Base-by-base conservation (phyloP, 2,113 vertebrate genomes). In the Tupaia tana region DNA sequence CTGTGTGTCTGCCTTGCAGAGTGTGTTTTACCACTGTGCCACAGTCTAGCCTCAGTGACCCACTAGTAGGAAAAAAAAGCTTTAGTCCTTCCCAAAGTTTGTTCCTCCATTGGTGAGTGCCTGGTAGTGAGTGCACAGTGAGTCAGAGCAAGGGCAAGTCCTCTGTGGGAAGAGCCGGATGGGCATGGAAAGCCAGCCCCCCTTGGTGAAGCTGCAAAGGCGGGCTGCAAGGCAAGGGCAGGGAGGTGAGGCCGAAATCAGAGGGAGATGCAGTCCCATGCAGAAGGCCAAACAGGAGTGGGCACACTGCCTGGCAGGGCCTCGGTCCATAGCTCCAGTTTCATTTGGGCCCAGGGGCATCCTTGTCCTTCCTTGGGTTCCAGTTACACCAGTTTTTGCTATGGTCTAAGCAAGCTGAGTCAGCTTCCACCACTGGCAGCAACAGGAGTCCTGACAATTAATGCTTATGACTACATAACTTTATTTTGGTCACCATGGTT, bases 261-360 rank as follows among this genome's bases (percentile, higher is more conserved):
- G 80, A 63, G 58, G 66, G 54, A 83, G 63, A 16, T 1, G 0
- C 88, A 80, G 27, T 25, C 15, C 27, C 34, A 12, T 31, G 27
- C 20, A 24, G 29, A 9, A 73, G 58, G 83, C n/a, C 43, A 80
- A 5, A 25, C 9, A 34, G 9, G 34, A 89, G 20, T 4, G 9
- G 8, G 56, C 3, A 0, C 5, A 7, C 1, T 1, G 20, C 15
- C 64, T 19, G 12, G 19, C 13, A 9, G 43, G n/a, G 31, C 24
- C 54, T 14, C 7, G 14, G n/a, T 9, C 75, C 75, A 20, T 1
- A 2, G 82, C 27, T 25, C 71, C 27, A 6, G 66, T 67, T 9
- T 61, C 0, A 3, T 22, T 27, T 88, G 61, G 31, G 59, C 14
- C 43, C 52, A 18, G 4, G n/a, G 1, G 10, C 43, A 54, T 7